Base-by-base conservation (phyloP, 2,797 vertebrate genomes). In the Hybognathus amarus region DNA sequence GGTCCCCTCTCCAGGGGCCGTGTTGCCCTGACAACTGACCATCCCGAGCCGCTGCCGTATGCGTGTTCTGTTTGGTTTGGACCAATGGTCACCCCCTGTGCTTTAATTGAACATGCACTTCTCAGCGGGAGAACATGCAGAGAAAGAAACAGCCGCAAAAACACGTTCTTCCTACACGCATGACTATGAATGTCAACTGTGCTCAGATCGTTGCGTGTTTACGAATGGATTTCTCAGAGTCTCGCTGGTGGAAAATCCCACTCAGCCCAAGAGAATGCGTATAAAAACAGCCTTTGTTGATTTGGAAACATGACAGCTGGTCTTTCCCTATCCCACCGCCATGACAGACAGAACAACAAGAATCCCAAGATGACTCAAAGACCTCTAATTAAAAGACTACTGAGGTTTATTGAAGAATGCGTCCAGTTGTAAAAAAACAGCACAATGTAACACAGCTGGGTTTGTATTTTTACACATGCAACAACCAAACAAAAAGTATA, bases 11-110 rank as follows among this genome's bases (percentile, higher is more conserved):
- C 94, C 89, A 89, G 92, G 93, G 94, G 92, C 86, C 85, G 24
- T 87, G 93, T 95, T 94, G 91, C 92, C 91, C 92, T 91, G 92
- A 92, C 84, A 91, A 95, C 94, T 88, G 90, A 83, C 84, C 89
- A 80, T 86, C 86, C 84, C 61, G 87, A 82, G 88, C 87, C 89
- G 59, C 52, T 47, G 63, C 77, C n/a, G 47, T 61, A 67, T 79
- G 75, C 63, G 68, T 75, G 77, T 66, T 82, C 50, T 77, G 59
- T 73, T 77, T 50, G 73, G 74, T 70, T 54, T 20, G 77, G 76
- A 82, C 74, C 82, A 56, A 78, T 78, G 80, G 68, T 73, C 75
- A 59, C 54, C 69, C 67, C 33, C 45, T 61, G 75, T 8, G 63
- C 40, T 77, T 69, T 61, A 77, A 77, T 61, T 83, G 45, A 83